Percentiles rank a stretch among this genome's conserved stretches.
These are phyloP conservation scores for Liopterus haemorrhoidalis DNA, from an alignment of 2,888 invertebrate species.

Conservation along the genomic window DNA sequence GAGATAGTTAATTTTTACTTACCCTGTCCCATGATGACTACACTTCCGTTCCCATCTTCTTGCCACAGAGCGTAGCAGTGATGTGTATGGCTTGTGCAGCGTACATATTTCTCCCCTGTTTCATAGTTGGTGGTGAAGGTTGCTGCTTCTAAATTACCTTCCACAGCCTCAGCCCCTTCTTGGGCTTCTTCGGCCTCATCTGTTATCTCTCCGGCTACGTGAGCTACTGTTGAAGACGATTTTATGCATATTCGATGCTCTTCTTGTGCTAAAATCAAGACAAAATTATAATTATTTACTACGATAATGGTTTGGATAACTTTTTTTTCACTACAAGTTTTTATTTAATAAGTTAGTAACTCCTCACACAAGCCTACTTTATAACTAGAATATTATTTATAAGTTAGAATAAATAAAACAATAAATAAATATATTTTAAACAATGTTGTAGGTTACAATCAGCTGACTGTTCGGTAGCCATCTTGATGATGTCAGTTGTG, in stretches of 20 bases:
- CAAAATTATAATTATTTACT: no score
- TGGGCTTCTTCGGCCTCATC: conserved; percentile 17
- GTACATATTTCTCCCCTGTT: conserved; percentile 15
- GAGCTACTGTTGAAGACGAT: conserved; percentile 20
- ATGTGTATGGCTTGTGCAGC: conserved; percentile 15
- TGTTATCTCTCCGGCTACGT: conserved; percentile 16
- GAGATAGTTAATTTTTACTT: no score
- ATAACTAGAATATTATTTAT: not conserved
- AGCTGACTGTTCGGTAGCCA: no score
- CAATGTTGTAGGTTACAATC: no score
- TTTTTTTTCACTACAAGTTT: no score
- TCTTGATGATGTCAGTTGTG: no score
- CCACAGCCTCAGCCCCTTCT: conserved; percentile 13
- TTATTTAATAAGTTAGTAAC: no score
- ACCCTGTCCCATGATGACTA: conserved; percentile 66
- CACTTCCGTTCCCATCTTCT: conserved; percentile 57
- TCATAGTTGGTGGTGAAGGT: conserved; percentile 9
- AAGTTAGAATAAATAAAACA: no score
- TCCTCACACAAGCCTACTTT: no score
- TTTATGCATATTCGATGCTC: conserved; percentile 13
- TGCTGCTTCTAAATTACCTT: no score
- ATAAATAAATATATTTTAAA: no score
- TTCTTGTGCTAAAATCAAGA: conserved; percentile 1
- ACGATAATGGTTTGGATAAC: no score
- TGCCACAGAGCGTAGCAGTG: conserved; percentile 68